These are phyloP conservation scores for Empidonax traillii DNA, from an alignment of 2,113 vertebrate species.

Conservation along the genomic window DNA sequence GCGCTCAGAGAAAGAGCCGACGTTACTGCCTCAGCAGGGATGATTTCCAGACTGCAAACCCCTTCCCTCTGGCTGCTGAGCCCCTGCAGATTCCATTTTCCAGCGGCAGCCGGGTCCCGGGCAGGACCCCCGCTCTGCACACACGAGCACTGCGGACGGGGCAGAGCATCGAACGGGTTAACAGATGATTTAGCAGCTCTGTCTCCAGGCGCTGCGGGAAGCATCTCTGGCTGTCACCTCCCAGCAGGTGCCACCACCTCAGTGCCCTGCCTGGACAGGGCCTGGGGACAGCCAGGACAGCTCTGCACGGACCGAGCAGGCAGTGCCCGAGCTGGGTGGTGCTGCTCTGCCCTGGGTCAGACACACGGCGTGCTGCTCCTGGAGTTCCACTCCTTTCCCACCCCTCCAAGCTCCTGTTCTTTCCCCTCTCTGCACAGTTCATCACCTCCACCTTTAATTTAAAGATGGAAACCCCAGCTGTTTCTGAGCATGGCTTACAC, in stretches of 20 bases:
- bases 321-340: neutral
- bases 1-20: neutral
- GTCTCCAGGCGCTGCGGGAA: neutral
- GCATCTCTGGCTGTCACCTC: neutral
- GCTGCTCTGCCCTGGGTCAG: neutral
- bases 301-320: rapidly evolving
- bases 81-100: neutral
- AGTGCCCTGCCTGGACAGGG: neutral
- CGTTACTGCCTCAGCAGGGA: neutral
- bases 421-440: neutral
- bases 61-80: neutral
- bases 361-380: rapidly evolving
- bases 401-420: neutral
- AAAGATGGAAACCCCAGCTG: neutral
- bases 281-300: neutral
- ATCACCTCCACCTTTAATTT: neutral
- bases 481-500: neutral
- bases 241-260: neutral
- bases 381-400: neutral
- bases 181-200: neutral
- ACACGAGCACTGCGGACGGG: rapidly evolving
- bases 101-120: neutral
- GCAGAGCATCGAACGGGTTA: rapidly evolving
- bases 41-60: neutral
- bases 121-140: neutral